phyloP scores from a whole-genome alignment of 2,888 invertebrate species.

The Thumatha senex region DNA sequence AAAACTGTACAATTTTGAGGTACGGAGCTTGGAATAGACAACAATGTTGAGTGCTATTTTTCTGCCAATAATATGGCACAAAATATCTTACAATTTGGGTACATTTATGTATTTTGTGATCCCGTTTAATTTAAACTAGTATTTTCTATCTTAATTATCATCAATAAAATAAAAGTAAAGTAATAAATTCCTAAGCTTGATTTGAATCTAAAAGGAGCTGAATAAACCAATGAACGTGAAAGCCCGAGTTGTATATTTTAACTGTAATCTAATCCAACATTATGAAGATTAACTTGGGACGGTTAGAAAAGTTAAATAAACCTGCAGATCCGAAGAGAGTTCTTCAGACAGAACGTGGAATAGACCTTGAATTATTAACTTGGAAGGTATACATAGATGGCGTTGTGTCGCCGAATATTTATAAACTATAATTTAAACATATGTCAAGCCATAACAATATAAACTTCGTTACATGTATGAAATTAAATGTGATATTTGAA shows the following conservation, averaged over 20 bases:
- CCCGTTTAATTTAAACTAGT: not conserved
- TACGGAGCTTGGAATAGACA: not conserved
- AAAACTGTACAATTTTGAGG: not conserved
- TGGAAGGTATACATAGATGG: not conserved
- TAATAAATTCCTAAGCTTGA: no score
- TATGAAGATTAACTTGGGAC: not conserved
- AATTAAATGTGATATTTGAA: conserved; percentile 8
- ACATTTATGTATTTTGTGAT: not conserved
- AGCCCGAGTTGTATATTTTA: not conserved
- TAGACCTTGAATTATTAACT: not conserved
- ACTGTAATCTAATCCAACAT: not conserved
- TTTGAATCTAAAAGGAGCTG: no score
- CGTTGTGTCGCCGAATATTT: not conserved
- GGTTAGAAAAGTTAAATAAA: no score
- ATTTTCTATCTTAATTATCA: not conserved
- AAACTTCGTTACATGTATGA: not conserved
- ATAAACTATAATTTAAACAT: not conserved
- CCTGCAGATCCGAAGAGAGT: no score
- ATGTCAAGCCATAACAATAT: not conserved
- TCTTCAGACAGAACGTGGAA: no score
- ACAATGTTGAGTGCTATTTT: not conserved
- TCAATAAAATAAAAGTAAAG: not conserved
- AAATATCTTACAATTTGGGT: not conserved
- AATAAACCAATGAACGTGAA: no score
- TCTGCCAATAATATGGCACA: no score